Conservation (phyloP, 2,113 vertebrate genomes). For the Gorilla gorilla region DNA sequence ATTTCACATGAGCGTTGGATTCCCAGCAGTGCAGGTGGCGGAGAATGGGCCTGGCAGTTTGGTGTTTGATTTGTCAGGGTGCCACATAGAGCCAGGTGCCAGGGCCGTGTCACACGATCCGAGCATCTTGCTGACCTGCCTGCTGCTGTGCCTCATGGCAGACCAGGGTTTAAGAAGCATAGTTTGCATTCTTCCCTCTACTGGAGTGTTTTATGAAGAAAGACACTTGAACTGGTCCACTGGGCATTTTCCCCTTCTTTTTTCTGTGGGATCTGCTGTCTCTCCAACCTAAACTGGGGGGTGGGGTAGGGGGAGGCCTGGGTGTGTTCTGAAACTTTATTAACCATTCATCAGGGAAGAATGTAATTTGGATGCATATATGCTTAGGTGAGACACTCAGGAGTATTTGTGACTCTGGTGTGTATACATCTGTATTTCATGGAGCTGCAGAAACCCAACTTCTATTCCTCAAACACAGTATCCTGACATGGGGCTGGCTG, state of each 20-base stretch:
- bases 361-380: not conserved
- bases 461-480: not conserved
- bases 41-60: constrained; percentile 29
- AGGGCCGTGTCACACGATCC: constrained; percentile 19
- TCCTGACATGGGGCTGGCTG: not conserved
- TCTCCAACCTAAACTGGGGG: not conserved
- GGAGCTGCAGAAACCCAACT: not conserved
- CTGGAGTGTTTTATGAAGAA: not conserved
- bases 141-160: not conserved
- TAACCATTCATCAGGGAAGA: not conserved
- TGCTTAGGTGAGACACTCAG: accelerated
- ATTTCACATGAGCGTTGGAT: not conserved
- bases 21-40: not conserved
- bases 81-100: constrained; percentile 30
- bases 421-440: not conserved
- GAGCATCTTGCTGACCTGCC: not conserved
- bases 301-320: accelerated
- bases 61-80: constrained; percentile 67
- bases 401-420: not conserved
- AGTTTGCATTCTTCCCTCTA: constrained; percentile 38
- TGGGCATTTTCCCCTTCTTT: not conserved
- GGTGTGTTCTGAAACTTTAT: not conserved
- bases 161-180: not conserved
- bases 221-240: not conserved
- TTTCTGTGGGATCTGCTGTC: not conserved